Base-by-base conservation (phyloP, 2,888 invertebrate species). In the Epinotia demarniana region DNA sequence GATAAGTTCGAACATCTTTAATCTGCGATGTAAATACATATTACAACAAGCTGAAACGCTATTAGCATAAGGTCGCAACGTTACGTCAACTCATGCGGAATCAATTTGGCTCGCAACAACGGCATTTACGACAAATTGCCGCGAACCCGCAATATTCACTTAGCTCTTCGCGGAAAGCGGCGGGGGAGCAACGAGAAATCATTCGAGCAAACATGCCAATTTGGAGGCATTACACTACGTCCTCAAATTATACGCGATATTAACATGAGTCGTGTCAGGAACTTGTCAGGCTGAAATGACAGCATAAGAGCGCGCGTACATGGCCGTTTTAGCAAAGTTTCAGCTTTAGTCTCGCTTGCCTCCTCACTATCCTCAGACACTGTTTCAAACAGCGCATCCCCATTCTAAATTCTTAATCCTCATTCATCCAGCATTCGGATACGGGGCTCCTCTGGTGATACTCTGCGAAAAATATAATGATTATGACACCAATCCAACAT, bases 81-180 rank as follows among this genome's bases (percentile, higher is more conserved):
- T 75, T 71, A 75, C 75, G 72, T 72, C 81, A 74, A 81, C 80
- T 79, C 82, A 83, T 80, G 82, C 81, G 78, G 80, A 81, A 80
- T 81, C 82, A 81, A 81, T 84, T 82, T 81, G 80, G 77, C 64
- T 19, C 76, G 78, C 79, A 79, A 81, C 78, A 79, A 78, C 79
- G 72, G 77, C 79, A 80, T 78, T 82, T 79, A 78, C 81, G 75
- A 76, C 73, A 80, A 81, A 82, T 84, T 82, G 81, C 81, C 66
- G 46, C 78, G 79, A 82, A 79, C 60, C 64, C 71, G 78, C 79
- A 78, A 79, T 79, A 80, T 81, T 81, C 81, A 81, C 81, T 81
- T 83, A 78, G 73, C 53, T 67, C 61, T 71, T 57, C 66, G 71
- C 27, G 75, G 75, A 72, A 72, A 8, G 39, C 69, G 39, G 72